Evolutionary conservation across 92 coral and sea anemone genomes (phyloP), one percentile per base, ranked within the genome.

Genomic region (Epizoanthus ramosus): DNA sequence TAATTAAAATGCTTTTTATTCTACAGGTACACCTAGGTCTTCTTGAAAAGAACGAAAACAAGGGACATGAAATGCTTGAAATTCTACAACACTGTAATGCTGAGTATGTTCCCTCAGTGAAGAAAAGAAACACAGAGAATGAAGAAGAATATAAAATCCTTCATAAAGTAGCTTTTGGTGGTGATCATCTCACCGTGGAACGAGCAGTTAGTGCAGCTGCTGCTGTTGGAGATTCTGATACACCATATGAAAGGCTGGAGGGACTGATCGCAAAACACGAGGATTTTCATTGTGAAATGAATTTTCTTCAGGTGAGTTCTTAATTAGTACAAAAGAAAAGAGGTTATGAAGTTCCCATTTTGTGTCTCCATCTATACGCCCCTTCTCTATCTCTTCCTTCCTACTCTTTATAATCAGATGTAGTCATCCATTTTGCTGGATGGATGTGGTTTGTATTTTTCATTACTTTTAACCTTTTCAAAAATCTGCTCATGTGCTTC

Each of bases 261-360:
- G 88, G 88, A 6, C 43, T 67, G 7, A 85, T 76, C 60, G 18
- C 57, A 79, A 75, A 73, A 25, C 79, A 66, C 50, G 88, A 79
- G 56, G 84, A 85, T 50, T 85, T 85, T 79, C 88, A 85, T 57
- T 77, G 88, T 65, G 84, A 85, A 85, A 85, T 85, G 88, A 85
- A 85, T 67, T 58, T 85, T 25, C 83, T 85, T 25, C 88, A 85
- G 81, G 88, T 85, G 25, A 65, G 6, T 8, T 67, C 58, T 68
- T 37, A n/a, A n/a, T 8, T 67, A 33, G 35, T 16, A 22, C 21
- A 21, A 23, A 0, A 18, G 19, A 69, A 69, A 69, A 24, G 23
- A 18, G 50, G 35, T 24, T 37, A 2, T 37, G 43, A 37, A 37
- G 3, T 37, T 37, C 43, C 43, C 43, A 37, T 37, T 37, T 37